A percentile compares a stretch with the other conserved stretches of the same genome.
phyloP scores from a whole-genome alignment of 2,797 vertebrate species.

The Choloepus didactylus region DNA sequence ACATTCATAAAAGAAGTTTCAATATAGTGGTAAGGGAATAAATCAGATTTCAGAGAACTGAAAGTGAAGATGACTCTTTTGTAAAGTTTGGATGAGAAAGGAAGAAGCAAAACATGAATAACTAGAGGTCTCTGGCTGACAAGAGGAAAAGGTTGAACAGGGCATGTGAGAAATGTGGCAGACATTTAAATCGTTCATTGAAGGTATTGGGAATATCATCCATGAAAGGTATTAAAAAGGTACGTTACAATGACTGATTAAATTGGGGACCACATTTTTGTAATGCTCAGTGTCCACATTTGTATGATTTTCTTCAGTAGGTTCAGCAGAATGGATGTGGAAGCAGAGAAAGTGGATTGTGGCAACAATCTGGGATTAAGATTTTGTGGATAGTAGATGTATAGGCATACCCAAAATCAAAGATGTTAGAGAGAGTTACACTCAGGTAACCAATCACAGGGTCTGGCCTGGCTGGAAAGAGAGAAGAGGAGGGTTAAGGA shows the following conservation, averaged over 20 bases:
- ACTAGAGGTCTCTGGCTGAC: neutral
- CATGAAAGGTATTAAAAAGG: neutral
- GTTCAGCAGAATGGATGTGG: neutral
- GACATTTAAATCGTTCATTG: neutral
- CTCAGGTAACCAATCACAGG: neutral
- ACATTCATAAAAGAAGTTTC: neutral
- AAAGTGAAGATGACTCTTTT: neutral
- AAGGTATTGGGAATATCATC: neutral
- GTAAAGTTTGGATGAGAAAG: constrained; percentile 10
- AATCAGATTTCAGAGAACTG: constrained; percentile 26
- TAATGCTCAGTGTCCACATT: neutral
- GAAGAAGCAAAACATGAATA: neutral
- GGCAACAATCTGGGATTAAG: neutral
- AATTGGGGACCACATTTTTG: neutral
- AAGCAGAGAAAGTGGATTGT: neutral
- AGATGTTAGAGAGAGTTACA: neutral
- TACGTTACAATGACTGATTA: neutral
- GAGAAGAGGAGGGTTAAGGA: neutral
- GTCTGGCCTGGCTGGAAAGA: neutral
- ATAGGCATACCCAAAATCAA: neutral
- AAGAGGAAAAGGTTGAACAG: neutral
- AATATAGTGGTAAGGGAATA: neutral
- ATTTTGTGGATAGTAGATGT: neutral
- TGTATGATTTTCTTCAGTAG: neutral
- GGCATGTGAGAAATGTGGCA: neutral